Percentiles rank a stretch among this genome's conserved stretches.
Evolutionary conservation across 2,888 invertebrate genomes (phyloP).

Genomic region (Globia sparganii): DNA sequence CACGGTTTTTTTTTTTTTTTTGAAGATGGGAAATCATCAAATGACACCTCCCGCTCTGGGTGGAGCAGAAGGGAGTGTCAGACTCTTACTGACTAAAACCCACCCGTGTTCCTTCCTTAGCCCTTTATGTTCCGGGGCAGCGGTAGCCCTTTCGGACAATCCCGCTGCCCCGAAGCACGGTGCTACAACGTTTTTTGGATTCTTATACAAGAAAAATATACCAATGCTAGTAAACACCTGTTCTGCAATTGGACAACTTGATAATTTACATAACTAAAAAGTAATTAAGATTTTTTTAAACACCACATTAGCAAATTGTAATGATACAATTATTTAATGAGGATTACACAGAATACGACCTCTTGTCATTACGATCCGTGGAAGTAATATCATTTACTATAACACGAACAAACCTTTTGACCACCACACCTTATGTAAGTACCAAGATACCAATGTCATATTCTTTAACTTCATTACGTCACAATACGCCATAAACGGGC

Average conservation of each 20-base stretch:
- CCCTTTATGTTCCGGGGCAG: too few species aligned
- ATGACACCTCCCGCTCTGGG: too few species aligned
- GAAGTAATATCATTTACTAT: not conserved
- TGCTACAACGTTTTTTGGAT: not conserved
- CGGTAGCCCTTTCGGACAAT: too few species aligned
- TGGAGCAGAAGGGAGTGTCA: too few species aligned
- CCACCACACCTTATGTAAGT: conserved; percentile 5
- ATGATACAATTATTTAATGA: not conserved
- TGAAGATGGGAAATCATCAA: too few species aligned
- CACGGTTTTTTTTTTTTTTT: too few species aligned
- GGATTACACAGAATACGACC: not conserved
- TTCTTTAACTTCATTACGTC: conserved; percentile 33
- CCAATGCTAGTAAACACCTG: not conserved
- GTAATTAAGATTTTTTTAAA: not conserved
- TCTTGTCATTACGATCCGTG: not conserved
- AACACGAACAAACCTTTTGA: conserved; percentile 17
- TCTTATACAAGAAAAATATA: not conserved
- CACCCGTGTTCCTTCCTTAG: too few species aligned
- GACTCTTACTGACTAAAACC: too few species aligned
- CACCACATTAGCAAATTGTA: conserved; percentile 5
- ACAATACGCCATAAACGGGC: conserved; percentile 9
- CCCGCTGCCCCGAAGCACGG: too few species aligned
- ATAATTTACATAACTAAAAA: not conserved
- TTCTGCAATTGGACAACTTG: not conserved
- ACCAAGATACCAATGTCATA: conserved; percentile 38